Evolutionary conservation across 2,797 vertebrate species (phyloP).

Genomic region (Myripristis murdjan): DNA sequence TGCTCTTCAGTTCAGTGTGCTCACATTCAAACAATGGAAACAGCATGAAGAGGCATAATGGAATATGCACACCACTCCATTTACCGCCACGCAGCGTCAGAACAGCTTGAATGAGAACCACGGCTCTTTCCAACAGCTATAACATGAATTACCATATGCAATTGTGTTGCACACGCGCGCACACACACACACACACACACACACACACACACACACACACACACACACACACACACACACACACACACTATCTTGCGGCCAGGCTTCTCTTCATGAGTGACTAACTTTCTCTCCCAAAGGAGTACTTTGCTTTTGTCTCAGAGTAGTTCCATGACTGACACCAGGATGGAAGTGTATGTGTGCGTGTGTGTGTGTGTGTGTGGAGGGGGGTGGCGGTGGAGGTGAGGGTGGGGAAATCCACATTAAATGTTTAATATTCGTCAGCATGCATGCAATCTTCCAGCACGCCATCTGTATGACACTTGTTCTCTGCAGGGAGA

Average conservation of each 20-base stretch:
- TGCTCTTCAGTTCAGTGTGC: no score
- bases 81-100: background rate
- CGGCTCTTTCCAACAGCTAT: background rate
- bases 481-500: conserved; percentile 29
- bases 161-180: background rate
- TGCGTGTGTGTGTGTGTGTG: no score
- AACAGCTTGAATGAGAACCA: background rate
- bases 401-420: conserved; percentile 8
- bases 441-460: conserved; percentile 53
- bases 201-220: conserved; percentile 25
- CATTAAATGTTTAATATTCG: conserved; percentile 73
- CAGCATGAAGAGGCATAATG: background rate
- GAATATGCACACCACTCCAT: conserved; percentile 1
- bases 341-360: no score
- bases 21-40: background rate
- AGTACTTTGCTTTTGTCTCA: conserved; percentile 48
- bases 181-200: conserved; percentile 1
- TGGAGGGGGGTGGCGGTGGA: background rate
- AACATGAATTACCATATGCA: conserved; percentile 34
- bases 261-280: conserved; percentile 47
- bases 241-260: background rate
- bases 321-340: conserved; percentile 38
- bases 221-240: conserved; percentile 1
- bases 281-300: conserved; percentile 32
- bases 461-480: conserved; percentile 61